Evolutionary conservation across 2,888 invertebrate genomes (phyloP).

Genomic region (Drosophila mulleri): DNA sequence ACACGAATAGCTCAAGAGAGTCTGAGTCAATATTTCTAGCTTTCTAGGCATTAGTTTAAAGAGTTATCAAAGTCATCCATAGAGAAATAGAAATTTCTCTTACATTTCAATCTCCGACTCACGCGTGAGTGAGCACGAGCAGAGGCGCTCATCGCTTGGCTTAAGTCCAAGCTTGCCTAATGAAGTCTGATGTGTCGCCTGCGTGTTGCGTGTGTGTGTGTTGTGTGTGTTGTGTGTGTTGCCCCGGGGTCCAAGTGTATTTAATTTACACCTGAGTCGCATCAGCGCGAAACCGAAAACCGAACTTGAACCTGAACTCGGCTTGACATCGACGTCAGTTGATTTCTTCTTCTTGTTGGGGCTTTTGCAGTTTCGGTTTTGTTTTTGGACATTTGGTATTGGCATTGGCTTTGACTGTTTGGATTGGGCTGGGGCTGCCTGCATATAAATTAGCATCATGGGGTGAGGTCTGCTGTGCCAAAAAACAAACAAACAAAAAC

Average conservation of each 20-base stretch:
- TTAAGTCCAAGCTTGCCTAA: constrained; percentile 44
- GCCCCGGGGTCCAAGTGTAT: constrained; percentile 58
- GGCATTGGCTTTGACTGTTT: constrained; percentile 13
- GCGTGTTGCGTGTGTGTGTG: constrained; percentile 24
- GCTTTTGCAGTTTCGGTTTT: constrained; percentile 24
- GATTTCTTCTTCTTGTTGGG: background rate
- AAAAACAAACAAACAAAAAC: constrained; percentile 26
- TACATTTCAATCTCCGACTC: too few relatives aligned
- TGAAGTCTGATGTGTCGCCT: constrained; percentile 72
- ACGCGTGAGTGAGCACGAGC: constrained; percentile 23
- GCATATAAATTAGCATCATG: constrained; percentile 79
- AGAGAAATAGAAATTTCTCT: background rate
- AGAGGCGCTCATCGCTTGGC: constrained; percentile 29
- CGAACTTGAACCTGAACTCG: constrained; percentile 77
- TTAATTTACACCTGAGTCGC: constrained; percentile 77
- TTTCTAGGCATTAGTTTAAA: too few relatives aligned
- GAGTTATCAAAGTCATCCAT: too few relatives aligned
- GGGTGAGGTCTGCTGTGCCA: constrained; percentile 69
- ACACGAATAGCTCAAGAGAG: too few relatives aligned
- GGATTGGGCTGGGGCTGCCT: constrained; percentile 45
- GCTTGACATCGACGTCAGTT: constrained; percentile 57
- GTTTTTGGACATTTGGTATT: constrained; percentile 17
- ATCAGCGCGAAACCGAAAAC: constrained; percentile 63
- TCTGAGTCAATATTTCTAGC: too few relatives aligned
- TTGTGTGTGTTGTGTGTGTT: constrained; percentile 14